phyloP scores from a whole-genome alignment of 2,797 vertebrate genomes.

The Propithecus perrieri region DNA sequence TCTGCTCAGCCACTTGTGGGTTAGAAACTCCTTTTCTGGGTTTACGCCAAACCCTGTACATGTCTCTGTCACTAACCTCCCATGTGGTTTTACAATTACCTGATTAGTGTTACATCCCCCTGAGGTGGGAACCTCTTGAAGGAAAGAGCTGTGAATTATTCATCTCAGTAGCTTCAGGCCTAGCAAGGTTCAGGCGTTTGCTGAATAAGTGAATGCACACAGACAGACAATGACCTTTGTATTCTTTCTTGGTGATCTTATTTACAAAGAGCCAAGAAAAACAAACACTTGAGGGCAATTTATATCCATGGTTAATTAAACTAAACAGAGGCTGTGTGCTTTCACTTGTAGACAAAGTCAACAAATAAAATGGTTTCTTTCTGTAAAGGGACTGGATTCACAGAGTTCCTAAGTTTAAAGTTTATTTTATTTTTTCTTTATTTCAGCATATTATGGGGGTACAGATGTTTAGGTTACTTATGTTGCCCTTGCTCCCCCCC shows the following conservation, averaged over 20 bases:
- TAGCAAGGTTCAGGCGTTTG: not conserved
- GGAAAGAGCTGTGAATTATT: constrained; percentile 1
- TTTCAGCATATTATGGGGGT: too few relatives aligned
- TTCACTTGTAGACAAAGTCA: constrained; percentile 4
- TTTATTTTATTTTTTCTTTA: too few relatives aligned
- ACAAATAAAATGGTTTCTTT: constrained; percentile 18
- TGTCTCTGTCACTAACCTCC: not conserved
- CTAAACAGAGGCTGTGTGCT: not conserved
- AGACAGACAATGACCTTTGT: not conserved
- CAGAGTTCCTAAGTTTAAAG: constrained; percentile 23
- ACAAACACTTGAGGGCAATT: not conserved
- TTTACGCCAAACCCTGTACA: not conserved
- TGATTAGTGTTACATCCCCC: not conserved
- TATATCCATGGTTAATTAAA: constrained; percentile 47
- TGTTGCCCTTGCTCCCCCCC: too few relatives aligned
- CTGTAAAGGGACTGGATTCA: not conserved
- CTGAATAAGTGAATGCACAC: not conserved
- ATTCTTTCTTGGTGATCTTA: not conserved
- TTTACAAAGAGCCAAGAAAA: constrained; percentile 37
- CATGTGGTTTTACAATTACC: not conserved
- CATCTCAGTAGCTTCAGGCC: not conserved
- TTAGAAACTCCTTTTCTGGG: not conserved
- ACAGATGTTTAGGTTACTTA: too few relatives aligned
- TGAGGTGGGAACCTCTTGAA: not conserved
- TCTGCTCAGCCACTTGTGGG: not conserved